Percentiles rank a stretch among this genome's conserved stretches.
These are phyloP conservation scores for Drosophila micromelanica DNA, from an alignment of 1,140 invertebrate genomes.

Conservation along the genomic window DNA sequence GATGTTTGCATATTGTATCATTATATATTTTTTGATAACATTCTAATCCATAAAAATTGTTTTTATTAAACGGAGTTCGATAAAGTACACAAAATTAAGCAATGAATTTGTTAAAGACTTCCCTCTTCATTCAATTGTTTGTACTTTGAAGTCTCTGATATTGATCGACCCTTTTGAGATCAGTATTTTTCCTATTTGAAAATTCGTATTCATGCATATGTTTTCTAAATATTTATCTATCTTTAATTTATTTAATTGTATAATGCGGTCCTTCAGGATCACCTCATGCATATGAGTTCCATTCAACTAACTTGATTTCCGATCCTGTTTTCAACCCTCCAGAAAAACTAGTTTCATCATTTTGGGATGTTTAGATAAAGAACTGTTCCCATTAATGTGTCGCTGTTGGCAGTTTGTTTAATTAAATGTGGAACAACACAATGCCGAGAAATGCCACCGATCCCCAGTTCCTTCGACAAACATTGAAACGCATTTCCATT, in stretches of 20 bases:
- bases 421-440: conserved; percentile 70
- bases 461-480: conserved; percentile 23
- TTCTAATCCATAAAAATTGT: too few relatives aligned
- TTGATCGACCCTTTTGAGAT: neutral
- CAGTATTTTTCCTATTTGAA: neutral
- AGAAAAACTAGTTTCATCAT: conserved; percentile 31
- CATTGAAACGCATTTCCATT: conserved; percentile 34
- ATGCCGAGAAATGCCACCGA: conserved; percentile 21
- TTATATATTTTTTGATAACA: too few relatives aligned
- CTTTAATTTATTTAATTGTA: conserved; percentile 54
- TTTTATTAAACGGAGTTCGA: too few relatives aligned
- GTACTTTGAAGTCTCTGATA: neutral
- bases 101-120: neutral
- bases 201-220: conserved; percentile 8
- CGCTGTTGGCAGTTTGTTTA: conserved; percentile 71
- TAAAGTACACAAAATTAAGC: too few relatives aligned
- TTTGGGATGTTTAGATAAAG: conserved; percentile 14
- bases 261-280: conserved; percentile 37
- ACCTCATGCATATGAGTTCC: conserved; percentile 41
- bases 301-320: conserved; percentile 37
- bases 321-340: conserved; percentile 33
- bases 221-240: conserved; percentile 47
- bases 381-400: conserved; percentile 43
- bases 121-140: conserved; percentile 1
- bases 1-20: too few relatives aligned